Percentiles rank a stretch among this genome's conserved stretches.
Conservation (phyloP, 2,113 vertebrate genomes). For the Tympanuchus pallidicinctus region DNA sequence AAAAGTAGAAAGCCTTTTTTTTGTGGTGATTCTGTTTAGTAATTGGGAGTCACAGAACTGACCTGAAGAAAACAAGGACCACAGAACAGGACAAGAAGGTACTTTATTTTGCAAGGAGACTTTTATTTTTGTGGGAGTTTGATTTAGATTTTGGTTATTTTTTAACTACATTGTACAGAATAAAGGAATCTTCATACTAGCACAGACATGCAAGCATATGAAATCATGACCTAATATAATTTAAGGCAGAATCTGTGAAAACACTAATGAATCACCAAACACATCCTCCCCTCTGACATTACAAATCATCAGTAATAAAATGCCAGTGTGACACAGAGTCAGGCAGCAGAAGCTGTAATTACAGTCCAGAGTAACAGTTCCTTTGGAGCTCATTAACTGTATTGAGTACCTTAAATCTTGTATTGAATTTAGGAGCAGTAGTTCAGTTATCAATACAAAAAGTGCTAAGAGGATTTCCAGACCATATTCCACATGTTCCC, state of each 20-base stretch:
- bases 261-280: neutral
- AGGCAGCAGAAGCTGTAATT: neutral
- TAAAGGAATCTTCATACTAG: neutral
- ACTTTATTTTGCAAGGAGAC: neutral
- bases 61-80: neutral
- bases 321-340: neutral
- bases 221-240: neutral
- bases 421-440: neutral
- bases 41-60: neutral
- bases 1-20: neutral
- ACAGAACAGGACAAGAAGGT: neutral
- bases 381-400: constrained; percentile 28
- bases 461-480: neutral
- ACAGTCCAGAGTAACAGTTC: neutral
- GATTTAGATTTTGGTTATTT: neutral
- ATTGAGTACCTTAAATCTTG: neutral
- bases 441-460: neutral
- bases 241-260: neutral
- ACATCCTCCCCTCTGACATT: neutral
- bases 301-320: constrained; percentile 5
- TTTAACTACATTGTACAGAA: neutral
- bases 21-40: neutral
- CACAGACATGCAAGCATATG: neutral
- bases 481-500: neutral
- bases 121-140: neutral